phyloP scores from a whole-genome alignment of 2,113 vertebrate species.

The Rhabdornis inornatus region DNA sequence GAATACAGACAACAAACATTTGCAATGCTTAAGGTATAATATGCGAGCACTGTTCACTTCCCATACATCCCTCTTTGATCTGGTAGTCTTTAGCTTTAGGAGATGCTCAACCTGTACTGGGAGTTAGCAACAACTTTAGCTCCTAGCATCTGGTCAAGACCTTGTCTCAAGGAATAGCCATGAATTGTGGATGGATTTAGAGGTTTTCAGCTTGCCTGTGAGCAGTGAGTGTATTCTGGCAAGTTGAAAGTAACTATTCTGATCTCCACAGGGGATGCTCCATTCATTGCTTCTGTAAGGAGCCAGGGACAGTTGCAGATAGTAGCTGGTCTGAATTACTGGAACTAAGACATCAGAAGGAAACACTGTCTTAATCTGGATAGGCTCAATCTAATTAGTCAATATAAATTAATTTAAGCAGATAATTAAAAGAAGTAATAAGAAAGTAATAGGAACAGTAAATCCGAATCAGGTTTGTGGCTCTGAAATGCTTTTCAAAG shows the following conservation, averaged over 20 bases:
- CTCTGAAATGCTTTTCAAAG: background rate
- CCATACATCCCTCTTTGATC: background rate
- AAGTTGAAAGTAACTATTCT: background rate
- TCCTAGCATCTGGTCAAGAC: background rate
- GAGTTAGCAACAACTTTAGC: background rate
- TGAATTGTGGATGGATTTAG: background rate
- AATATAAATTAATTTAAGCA: background rate
- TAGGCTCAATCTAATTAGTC: background rate
- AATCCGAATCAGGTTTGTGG: background rate
- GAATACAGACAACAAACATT: fast-evolving
- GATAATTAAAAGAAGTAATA: background rate
- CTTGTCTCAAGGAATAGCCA: background rate
- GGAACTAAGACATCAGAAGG: background rate
- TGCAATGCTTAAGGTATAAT: background rate
- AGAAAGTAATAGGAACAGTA: background rate
- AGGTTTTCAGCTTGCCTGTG: background rate
- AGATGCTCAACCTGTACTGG: background rate
- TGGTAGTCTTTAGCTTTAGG: background rate
- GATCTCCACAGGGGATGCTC: background rate
- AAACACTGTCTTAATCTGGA: background rate
- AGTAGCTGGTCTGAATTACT: background rate
- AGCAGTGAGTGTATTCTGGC: background rate
- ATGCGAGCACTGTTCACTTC: background rate
- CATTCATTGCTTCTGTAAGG: background rate
- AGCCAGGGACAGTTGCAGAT: background rate